phyloP scores from a whole-genome alignment of 2,113 vertebrate species.

The Sinosuthora webbiana region DNA sequence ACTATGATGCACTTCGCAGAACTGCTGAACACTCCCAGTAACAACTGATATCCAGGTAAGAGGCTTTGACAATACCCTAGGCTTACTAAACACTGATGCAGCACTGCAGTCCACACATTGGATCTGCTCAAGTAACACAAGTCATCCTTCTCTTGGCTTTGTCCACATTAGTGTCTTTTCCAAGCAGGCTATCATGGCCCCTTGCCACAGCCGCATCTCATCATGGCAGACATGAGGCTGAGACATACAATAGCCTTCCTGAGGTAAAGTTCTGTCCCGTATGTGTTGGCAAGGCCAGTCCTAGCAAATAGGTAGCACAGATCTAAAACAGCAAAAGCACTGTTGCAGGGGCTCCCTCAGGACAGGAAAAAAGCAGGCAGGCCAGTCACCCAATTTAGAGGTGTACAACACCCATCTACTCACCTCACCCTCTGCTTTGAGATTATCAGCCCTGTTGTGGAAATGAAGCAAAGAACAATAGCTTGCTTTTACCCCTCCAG shows the following conservation, averaged over 20 bases:
- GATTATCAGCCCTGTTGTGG: neutral
- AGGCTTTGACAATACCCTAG: neutral
- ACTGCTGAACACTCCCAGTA: neutral
- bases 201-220: neutral
- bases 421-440: neutral
- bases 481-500: neutral
- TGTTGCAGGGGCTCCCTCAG: neutral
- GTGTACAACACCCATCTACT: neutral
- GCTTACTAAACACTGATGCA: neutral
- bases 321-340: neutral
- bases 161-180: neutral
- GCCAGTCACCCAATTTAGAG: neutral
- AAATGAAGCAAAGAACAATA: neutral
- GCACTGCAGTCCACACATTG: neutral
- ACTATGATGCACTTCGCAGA: neutral
- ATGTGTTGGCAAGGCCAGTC: fast-evolving
- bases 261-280: neutral
- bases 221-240: neutral
- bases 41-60: neutral
- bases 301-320: neutral
- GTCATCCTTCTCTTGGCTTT: neutral
- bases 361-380: neutral
- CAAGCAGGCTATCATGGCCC: neutral
- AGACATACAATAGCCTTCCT: neutral
- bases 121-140: neutral